These are phyloP conservation scores for Callosobruchus maculatus DNA, from an alignment of 2,888 invertebrate species.

Conservation along the genomic window DNA sequence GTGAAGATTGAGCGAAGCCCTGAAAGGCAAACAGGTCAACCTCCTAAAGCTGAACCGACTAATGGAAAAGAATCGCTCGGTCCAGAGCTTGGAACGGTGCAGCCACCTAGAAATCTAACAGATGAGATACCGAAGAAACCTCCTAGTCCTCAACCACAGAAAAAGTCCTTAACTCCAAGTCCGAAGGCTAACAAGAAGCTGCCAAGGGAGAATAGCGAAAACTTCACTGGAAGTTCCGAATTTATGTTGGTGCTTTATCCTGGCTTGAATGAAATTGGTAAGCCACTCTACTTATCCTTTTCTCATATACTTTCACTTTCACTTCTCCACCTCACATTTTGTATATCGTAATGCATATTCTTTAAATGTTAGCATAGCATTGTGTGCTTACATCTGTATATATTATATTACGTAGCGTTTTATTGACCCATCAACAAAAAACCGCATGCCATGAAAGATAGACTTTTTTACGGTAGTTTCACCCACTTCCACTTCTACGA, in stretches of 20 bases:
- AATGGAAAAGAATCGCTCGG: not conserved
- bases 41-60: not conserved
- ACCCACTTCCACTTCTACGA: too few species aligned
- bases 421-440: too few species aligned
- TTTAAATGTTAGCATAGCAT: too few species aligned
- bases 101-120: not conserved
- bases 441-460: too few species aligned
- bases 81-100: not conserved
- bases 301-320: too few species aligned
- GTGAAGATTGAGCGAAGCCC: conserved; percentile 19
- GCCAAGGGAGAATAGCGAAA: conserved; percentile 45
- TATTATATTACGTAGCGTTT: too few species aligned
- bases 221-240: conserved; percentile 67
- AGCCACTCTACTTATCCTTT: conserved; percentile 7
- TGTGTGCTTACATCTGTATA: too few species aligned
- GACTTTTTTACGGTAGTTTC: too few species aligned
- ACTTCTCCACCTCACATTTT: too few species aligned
- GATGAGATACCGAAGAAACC: not conserved
- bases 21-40: not conserved
- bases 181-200: conserved; percentile 18
- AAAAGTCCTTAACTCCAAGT: conserved; percentile 8
- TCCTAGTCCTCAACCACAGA: conserved; percentile 2
- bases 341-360: too few species aligned
- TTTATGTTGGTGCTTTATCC: conserved; percentile 71
- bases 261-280: conserved; percentile 41